phyloP scores from a whole-genome alignment of 2,888 invertebrate species.

The Quadroppia sp. region DNA sequence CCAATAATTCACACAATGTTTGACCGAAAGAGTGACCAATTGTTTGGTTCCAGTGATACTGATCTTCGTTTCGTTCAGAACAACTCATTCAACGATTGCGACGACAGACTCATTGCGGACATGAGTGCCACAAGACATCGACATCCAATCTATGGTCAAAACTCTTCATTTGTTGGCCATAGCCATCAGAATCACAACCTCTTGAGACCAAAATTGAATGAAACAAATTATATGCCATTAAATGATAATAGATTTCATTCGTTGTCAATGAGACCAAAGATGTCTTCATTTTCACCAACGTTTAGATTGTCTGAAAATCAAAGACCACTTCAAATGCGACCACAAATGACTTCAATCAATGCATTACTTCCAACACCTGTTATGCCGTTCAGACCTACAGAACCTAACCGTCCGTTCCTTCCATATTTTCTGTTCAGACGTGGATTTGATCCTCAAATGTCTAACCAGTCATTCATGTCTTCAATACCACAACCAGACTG shows the following conservation, averaged over 20 bases:
- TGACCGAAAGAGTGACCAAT: neutral
- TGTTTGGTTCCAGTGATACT: constrained; percentile 26
- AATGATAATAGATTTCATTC: constrained; percentile 1
- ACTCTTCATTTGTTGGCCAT: neutral
- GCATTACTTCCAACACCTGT: constrained; percentile 31
- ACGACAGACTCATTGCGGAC: constrained; percentile 1
- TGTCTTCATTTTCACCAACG: neutral
- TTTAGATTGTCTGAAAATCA: neutral
- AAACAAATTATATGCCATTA: neutral
- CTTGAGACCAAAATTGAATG: neutral
- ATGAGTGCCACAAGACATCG: neutral
- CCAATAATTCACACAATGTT: neutral
- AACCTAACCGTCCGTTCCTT: neutral
- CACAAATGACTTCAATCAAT: neutral
- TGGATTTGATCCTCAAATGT: neutral
- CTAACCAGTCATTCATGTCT: neutral
- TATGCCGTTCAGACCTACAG: neutral
- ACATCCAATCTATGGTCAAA: neutral
- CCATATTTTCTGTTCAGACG: neutral
- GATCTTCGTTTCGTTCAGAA: neutral
- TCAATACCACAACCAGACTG: neutral
- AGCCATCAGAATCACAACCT: neutral
- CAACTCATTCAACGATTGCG: constrained; percentile 19
- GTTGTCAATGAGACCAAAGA: neutral
- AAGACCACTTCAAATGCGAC: neutral